Base-by-base conservation (phyloP, 2,888 invertebrate genomes). In the Drymonia ruficornis region DNA sequence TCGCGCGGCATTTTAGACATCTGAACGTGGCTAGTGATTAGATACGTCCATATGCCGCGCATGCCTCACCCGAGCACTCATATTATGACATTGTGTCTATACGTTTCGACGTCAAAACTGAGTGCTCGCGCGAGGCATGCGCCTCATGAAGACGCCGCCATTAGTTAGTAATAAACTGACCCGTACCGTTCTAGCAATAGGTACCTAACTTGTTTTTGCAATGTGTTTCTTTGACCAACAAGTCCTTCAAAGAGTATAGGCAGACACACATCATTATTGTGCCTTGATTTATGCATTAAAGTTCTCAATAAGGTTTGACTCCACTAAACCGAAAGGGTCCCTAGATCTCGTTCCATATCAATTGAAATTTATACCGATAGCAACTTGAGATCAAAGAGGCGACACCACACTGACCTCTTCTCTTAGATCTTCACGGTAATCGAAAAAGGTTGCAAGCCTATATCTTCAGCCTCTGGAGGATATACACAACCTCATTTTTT, bases 301-400 rank as follows among this genome's bases (percentile, higher is more conserved):
- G 13, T n/a, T n/a, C 9, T 40, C 40, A 40, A 40, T 16, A 16
- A 16, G 9, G 13, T 4, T n/a, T 16, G 16, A 3, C n/a, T n/a
- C n/a, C n/a, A 52, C 55, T 42, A 53, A 28, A 52, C 47, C 49
- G 46, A 59, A 68, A 56, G 52, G 57, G 50, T 36, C 53, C 52
- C 64, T 61, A 57, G 55, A 52, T 16, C 36, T 42, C 57, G 50
- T 61, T 56, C 49, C 53, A 55, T 51, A 63, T 60, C 61, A 65
- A 71, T 67, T 54, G 29, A 36, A 54, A 61, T 59, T 67, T 58
- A 59, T 59, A 28, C 42, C 44, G 55, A 58, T 56, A 56, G 55
- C 53, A 63, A 68, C 63, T 61, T 52, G 56, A 57, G 52, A 57
- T 53, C 56, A 50, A 53, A 63, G 50, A 13, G n/a, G 4, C 13